Base-by-base conservation (phyloP, 2,797 vertebrate genomes). In the Capromys pilorides region DNA sequence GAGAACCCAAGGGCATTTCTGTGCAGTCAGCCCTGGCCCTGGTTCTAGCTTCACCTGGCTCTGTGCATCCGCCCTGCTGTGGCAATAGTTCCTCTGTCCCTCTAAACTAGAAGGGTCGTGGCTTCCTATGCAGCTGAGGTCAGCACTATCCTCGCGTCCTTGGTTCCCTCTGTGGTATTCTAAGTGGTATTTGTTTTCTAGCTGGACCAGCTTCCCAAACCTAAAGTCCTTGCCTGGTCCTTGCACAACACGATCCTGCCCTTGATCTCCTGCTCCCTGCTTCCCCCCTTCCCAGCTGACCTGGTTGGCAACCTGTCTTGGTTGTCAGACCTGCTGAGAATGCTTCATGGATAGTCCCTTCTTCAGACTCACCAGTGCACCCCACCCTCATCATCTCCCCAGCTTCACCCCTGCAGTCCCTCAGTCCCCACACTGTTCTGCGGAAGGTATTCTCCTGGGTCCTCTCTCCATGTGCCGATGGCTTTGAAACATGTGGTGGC, bases 11-110 rank as follows among this genome's bases (percentile, higher is more conserved):
- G 78, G 64, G 59, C 3, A 0, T 45, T 62, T 80, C 5, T 45
- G 49, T 6, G 10, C 3, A 33, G 5, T 22, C 1, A 0, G 0
- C 36, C 51, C 28, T 11, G 1, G 31, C 39, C 83, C 49, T 22
- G n/a, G n/a, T 33, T 12, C 64, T 6, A n/a, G 51, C 77, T 54
- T 14, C 61, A 62, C 39, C 39, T 1, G 2, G 31, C 51, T 41
- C 86, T 11, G 3, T 51, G 79, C 6, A 77, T 10, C 41, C 4
- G 0, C 67, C 45, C 18, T 61, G 0, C 61, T 84, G 79, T 87
- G 39, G 13, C 18, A 19, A 33, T 31, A 54, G n/a, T 54, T n/a
- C n/a, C 4, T 86, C 62, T 88, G 59, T 79, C 51, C 69, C 85
- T 86, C 57, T 84, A 24, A 66, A 59, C 67, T 45, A 28, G 54